These are phyloP conservation scores for Etheostoma nigrum DNA, from an alignment of 2,797 vertebrate genomes.

Conservation along the genomic window DNA sequence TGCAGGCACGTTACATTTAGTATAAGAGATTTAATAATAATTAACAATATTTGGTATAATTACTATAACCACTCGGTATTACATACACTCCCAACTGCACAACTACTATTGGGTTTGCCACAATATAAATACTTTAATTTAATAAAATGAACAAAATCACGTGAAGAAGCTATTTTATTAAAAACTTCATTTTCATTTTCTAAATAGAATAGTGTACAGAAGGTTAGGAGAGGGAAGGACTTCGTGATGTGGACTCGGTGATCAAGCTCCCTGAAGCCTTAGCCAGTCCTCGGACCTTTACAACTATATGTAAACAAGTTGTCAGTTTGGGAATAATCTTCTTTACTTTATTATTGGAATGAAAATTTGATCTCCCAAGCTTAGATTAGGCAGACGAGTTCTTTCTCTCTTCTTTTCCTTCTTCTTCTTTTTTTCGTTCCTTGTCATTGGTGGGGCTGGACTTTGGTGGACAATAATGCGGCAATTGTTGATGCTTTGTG, in stretches of 20 bases:
- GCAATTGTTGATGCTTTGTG: conserved; percentile 99
- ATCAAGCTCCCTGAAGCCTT: conserved; percentile 43
- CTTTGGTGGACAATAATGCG: conserved; percentile 98
- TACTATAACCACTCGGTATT: background rate
- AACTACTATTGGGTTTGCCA: background rate
- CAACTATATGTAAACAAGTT: conserved; percentile 93
- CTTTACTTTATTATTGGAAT: conserved; percentile 89
- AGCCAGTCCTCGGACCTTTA: conserved; percentile 89
- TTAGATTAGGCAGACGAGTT: conserved; percentile 91
- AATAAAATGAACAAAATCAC: background rate
- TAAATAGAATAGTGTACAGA: conserved; percentile 63
- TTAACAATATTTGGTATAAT: conserved; percentile 12
- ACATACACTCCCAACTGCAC: background rate
- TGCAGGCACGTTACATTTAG: background rate
- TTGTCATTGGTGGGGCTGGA: conserved; percentile 92
- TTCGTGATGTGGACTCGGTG: conserved; percentile 28
- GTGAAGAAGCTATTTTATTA: background rate
- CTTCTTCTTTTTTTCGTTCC: conserved; percentile 58
- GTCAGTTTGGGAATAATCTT: conserved; percentile 92
- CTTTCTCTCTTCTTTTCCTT: conserved; percentile 46
- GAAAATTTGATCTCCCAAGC: conserved; percentile 91
- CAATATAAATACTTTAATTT: background rate
- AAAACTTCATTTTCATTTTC: conserved; percentile 49
- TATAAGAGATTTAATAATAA: conserved; percentile 11
- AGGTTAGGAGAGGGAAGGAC: conserved; percentile 6